These are phyloP conservation scores for Spatulosminthurus flaviceps DNA, from an alignment of 2,888 invertebrate species.

Conservation along the genomic window DNA sequence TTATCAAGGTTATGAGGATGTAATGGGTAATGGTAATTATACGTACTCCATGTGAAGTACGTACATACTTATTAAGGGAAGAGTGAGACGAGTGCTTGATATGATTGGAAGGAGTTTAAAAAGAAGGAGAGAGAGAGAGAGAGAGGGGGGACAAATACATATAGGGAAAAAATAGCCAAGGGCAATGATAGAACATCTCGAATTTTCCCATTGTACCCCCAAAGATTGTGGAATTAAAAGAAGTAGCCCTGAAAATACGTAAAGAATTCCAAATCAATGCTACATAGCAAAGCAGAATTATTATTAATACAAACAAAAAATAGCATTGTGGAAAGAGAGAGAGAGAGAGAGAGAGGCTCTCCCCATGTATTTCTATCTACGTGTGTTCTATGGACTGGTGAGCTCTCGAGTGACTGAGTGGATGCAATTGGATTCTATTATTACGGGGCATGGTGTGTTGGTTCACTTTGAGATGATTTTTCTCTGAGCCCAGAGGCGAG, in stretches of 20 bases:
- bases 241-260: conserved; percentile 42
- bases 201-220: conserved; percentile 11
- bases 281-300: conserved; percentile 25
- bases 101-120: too few relatives aligned
- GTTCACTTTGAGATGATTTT: conserved; percentile 30
- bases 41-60: not conserved
- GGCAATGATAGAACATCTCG: not conserved
- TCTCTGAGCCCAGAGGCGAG: conserved; percentile 38
- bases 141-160: not conserved
- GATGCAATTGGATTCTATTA: conserved; percentile 44
- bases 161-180: conserved; percentile 19
- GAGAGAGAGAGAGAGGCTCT: too few relatives aligned
- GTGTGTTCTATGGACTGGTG: conserved; percentile 23
- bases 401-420: conserved; percentile 33
- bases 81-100: too few relatives aligned
- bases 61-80: too few relatives aligned
- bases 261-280: conserved; percentile 42
- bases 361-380: not conserved
- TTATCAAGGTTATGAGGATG: not conserved
- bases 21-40: not conserved
- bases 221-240: conserved; percentile 42
- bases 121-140: not conserved
- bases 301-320: conserved; percentile 45
- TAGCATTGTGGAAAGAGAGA: conserved; percentile 40
- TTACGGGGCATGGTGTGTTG: conserved; percentile 19